A percentile compares a stretch with the other conserved stretches of the same genome.
phyloP scores from a whole-genome alignment of 2,113 vertebrate genomes.

The Prunella himalayana region DNA sequence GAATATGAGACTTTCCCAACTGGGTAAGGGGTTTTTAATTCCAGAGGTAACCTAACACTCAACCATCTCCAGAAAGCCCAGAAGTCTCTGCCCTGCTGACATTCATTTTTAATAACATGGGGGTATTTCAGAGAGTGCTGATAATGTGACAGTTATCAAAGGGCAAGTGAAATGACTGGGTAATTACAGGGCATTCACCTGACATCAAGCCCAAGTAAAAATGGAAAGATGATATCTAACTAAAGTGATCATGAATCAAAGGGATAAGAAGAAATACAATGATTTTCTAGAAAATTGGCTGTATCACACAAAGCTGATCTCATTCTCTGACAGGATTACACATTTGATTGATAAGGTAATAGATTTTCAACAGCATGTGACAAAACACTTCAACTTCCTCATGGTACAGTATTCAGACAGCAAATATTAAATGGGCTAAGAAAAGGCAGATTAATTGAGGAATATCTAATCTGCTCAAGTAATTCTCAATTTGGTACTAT shows the following conservation, averaged over 20 bases:
- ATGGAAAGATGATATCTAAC: constrained; percentile 11
- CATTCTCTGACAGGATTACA: constrained; percentile 33
- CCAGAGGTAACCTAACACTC: not conserved
- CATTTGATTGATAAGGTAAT: constrained; percentile 60
- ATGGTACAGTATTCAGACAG: not conserved
- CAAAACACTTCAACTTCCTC: constrained; percentile 49
- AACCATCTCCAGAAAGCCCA: not conserved
- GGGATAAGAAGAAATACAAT: constrained; percentile 3
- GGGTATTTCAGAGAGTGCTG: not conserved
- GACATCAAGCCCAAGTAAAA: constrained; percentile 31
- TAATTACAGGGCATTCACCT: constrained; percentile 48
- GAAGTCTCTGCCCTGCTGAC: not conserved
- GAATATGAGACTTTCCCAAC: not conserved
- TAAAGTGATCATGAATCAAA: constrained; percentile 38
- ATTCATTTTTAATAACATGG: not conserved
- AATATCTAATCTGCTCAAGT: not conserved
- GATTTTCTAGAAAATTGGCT: constrained; percentile 7
- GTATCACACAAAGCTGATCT: constrained; percentile 34
- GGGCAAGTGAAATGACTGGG: not conserved
- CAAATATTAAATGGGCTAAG: not conserved
- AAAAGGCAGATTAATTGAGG: constrained; percentile 17
- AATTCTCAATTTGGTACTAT: not conserved
- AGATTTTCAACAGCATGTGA: constrained; percentile 54
- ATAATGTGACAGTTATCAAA: not conserved
- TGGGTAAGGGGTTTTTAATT: not conserved